Conservation (phyloP, 2,888 invertebrate species). For the Neoitamus cyanurus region DNA sequence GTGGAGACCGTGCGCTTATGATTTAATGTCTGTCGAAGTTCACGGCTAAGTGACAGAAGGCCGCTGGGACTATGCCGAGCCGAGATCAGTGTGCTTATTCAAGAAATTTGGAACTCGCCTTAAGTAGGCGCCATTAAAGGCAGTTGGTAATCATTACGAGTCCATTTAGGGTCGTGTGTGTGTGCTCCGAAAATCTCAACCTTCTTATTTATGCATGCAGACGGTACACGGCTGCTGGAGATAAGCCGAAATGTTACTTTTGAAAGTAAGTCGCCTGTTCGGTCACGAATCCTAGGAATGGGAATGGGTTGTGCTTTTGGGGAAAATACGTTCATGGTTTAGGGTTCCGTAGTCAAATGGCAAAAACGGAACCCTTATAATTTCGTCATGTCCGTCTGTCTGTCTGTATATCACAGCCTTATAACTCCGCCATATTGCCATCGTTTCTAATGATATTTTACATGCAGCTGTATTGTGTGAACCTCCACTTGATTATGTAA, state of each 20-base stretch:
- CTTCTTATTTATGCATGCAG: conserved; percentile 1
- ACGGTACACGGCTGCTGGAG: not conserved
- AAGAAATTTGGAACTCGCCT: not conserved
- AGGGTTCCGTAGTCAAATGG: no score
- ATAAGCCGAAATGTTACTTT: not conserved
- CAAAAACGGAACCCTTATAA: no score
- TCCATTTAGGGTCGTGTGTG: not conserved
- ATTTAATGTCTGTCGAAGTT: not conserved
- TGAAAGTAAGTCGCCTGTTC: not conserved
- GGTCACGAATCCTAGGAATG: not conserved
- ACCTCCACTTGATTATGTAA: no score
- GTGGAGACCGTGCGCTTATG: not conserved
- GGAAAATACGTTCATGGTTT: not conserved
- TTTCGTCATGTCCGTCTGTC: no score
- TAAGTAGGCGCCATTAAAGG: conserved; percentile 1
- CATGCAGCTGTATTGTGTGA: no score
- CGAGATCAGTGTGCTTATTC: not conserved
- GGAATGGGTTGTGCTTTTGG: not conserved
- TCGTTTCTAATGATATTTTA: no score
- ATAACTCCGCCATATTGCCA: no score
- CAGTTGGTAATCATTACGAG: not conserved
- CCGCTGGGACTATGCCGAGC: not conserved
- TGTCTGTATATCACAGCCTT: no score
- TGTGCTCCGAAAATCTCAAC: not conserved
- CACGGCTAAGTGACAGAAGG: not conserved